Evolutionary conservation across 2,888 invertebrate species (phyloP).

Genomic region (Drosophila subquinaria): DNA sequence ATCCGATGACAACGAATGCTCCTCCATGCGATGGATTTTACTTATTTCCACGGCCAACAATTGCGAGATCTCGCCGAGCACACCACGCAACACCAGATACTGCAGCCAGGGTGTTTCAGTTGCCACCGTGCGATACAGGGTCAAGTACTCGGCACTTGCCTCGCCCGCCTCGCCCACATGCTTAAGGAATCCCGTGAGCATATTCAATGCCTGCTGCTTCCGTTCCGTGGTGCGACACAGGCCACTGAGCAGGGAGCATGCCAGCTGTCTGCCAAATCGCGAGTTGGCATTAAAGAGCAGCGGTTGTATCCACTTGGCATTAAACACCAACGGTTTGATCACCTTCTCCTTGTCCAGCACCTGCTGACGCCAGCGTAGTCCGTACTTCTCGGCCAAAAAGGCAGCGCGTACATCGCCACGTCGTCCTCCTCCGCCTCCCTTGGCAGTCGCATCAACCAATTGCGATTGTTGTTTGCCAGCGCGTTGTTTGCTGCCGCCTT

Average conservation of each 20-base stretch:
- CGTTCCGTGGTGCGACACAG: conserved; percentile 90
- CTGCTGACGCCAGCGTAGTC: conserved; percentile 88
- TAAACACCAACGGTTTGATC: conserved; percentile 86
- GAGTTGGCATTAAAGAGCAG: conserved; percentile 97
- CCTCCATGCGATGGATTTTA: conserved; percentile 94
- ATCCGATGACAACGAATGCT: conserved; percentile 96
- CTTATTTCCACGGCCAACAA: conserved; percentile 95
- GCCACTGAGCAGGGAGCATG: conserved; percentile 94
- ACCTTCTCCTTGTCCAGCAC: conserved; percentile 80
- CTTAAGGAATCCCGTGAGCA: conserved; percentile 94
- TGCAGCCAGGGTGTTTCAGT: conserved; percentile 96
- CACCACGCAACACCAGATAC: conserved; percentile 95
- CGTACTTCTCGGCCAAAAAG: conserved; percentile 92
- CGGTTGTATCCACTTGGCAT: conserved; percentile 93
- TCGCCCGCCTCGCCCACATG: conserved; percentile 95
- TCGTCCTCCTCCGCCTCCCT: conserved; percentile 15
- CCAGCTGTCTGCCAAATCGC: conserved; percentile 93
- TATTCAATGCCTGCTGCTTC: conserved; percentile 91
- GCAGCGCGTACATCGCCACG: conserved; percentile 80
- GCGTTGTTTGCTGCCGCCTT: conserved; percentile 44
- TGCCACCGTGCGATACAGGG: conserved; percentile 93
- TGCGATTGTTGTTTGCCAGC: conserved; percentile 55
- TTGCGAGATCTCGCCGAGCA: conserved; percentile 93
- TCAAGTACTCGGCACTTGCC: conserved; percentile 95
- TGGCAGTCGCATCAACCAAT: conserved; percentile 26